Percentiles rank a stretch among this genome's conserved stretches.
Evolutionary conservation across 2,888 invertebrate genomes (phyloP).

Genomic region (Meteorus colon): DNA sequence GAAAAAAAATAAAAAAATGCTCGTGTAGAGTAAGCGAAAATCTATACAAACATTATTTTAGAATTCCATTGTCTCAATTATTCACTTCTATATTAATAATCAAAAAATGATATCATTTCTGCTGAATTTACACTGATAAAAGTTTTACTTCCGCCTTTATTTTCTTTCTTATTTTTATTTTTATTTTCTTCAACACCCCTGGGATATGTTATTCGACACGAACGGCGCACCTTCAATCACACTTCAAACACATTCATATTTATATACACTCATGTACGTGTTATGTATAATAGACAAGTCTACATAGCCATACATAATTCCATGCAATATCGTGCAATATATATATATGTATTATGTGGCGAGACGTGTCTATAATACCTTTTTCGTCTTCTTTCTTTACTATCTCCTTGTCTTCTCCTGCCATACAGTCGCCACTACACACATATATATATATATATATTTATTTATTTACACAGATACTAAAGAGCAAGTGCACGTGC

Average conservation of each 20-base stretch:
- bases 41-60: no score
- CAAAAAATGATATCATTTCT: no score
- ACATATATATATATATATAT: slow-evolving; percentile 14
- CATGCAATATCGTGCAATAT: slow-evolving; percentile 44
- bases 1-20: no score
- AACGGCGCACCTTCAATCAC: slow-evolving; percentile 2
- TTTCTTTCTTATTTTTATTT: slow-evolving; percentile 19
- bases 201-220: slow-evolving; percentile 21
- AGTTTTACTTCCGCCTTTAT: background rate
- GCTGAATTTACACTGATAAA: no score
- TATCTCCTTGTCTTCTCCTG: background rate
- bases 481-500: slow-evolving; percentile 24
- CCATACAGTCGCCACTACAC: background rate
- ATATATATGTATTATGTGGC: slow-evolving; percentile 25
- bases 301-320: slow-evolving; percentile 30
- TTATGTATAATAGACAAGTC: slow-evolving; percentile 15
- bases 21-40: no score
- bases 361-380: slow-evolving; percentile 38
- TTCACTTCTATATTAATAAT: no score
- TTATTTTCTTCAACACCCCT: slow-evolving; percentile 2
- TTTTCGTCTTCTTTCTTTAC: slow-evolving; percentile 1
- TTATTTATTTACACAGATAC: slow-evolving; percentile 17
- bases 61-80: no score
- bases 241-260: slow-evolving; percentile 8
- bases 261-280: slow-evolving; percentile 16